Conservation (phyloP, 2,888 invertebrate genomes). For the Diarsia dahlii region DNA sequence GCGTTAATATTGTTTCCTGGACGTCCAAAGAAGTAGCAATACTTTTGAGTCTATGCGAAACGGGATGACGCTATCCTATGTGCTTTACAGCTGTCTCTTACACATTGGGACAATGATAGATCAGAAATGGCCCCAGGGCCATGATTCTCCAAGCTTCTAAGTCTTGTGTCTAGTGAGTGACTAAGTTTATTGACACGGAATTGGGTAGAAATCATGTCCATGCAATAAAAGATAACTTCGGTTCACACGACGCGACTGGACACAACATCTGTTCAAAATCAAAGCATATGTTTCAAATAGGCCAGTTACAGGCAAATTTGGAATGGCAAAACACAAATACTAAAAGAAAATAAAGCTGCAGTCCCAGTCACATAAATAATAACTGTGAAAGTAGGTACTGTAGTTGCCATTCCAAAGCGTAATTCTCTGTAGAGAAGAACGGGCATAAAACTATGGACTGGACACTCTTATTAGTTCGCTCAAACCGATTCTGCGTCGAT, state of each 20-base stretch:
- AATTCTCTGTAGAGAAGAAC: neutral
- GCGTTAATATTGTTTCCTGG: neutral
- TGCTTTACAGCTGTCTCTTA: neutral
- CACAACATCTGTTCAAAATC: neutral
- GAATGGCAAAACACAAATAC: neutral
- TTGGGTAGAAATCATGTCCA: neutral
- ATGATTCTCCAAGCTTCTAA: neutral
- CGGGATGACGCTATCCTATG: neutral
- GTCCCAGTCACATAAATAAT: neutral
- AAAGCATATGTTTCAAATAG: neutral
- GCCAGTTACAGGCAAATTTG: neutral
- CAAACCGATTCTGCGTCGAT: neutral
- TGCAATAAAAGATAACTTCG: neutral
- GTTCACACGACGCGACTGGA: neutral
- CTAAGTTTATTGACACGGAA: neutral
- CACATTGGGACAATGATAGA: neutral
- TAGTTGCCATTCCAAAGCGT: neutral
- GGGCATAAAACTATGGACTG: neutral
- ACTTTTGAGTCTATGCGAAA: neutral
- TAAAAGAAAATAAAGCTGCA: neutral
- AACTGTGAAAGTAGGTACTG: conserved; percentile 1
- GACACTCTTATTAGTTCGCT: neutral
- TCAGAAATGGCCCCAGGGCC: neutral
- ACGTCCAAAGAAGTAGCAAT: neutral
- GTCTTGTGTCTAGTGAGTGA: neutral